Conservation (phyloP, 2,113 vertebrate species). For the Pycnonotus jocosus region DNA sequence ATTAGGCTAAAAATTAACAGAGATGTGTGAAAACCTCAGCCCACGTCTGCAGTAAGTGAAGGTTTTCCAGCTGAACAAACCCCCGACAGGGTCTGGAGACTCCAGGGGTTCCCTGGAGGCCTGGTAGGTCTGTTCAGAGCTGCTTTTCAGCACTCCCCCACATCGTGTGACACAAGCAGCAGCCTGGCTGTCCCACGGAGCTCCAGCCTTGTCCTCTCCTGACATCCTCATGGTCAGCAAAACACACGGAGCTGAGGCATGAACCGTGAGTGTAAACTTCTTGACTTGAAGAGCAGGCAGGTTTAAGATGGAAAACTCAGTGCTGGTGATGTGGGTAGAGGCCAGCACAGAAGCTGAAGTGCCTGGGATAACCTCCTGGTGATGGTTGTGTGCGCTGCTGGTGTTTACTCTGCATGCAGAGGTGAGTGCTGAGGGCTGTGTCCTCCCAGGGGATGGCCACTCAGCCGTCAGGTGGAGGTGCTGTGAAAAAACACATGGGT, state of each 20-base stretch:
- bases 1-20: neutral
- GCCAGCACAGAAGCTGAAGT: neutral
- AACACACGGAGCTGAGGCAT: fast-evolving
- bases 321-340: fast-evolving
- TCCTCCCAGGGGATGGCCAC: neutral
- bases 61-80: neutral
- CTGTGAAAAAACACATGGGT: neutral
- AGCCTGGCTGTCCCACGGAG: fast-evolving
- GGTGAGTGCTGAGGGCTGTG: fast-evolving
- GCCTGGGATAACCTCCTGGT: neutral
- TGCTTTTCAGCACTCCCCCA: neutral
- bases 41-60: neutral
- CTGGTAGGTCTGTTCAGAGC: neutral
- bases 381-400: neutral
- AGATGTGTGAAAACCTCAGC: neutral
- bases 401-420: neutral
- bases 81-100: neutral
- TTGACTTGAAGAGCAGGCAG: neutral
- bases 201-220: neutral
- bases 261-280: neutral
- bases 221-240: neutral
- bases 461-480: neutral
- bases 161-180: neutral
- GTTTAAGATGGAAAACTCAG: neutral
- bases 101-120: fast-evolving